These are phyloP conservation scores for Meandrina meandrites DNA, from an alignment of 92 coral and sea anemone species.

Conservation along the genomic window DNA sequence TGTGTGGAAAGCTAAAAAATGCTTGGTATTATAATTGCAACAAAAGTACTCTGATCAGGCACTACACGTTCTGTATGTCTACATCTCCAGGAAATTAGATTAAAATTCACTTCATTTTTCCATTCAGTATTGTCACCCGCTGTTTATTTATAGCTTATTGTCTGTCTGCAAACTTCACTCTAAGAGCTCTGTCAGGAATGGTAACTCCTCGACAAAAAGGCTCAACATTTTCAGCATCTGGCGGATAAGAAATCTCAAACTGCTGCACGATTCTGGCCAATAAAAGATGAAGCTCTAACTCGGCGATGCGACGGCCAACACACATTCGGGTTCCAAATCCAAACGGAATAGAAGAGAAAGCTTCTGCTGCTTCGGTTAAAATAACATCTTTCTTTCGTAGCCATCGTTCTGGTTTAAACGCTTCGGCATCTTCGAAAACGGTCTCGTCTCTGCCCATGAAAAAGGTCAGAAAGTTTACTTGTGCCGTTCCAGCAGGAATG, in stretches of 20 bases:
- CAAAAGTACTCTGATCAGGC: too few relatives aligned
- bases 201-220: slow-evolving; percentile 44
- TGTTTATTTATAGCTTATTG: too few relatives aligned
- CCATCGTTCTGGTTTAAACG: slow-evolving; percentile 81
- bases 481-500: slow-evolving; percentile 63
- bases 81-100: too few relatives aligned
- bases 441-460: slow-evolving; percentile 57
- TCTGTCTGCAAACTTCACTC: slow-evolving; percentile 63
- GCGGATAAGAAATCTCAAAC: slow-evolving; percentile 61
- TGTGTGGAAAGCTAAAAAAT: too few relatives aligned
- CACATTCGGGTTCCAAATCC: slow-evolving; percentile 88
- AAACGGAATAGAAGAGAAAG: slow-evolving; percentile 74
- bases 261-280: slow-evolving; percentile 58
- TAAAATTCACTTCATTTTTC: too few relatives aligned
- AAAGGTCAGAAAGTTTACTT: slow-evolving; percentile 16
- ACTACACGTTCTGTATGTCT: too few relatives aligned
- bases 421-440: slow-evolving; percentile 54
- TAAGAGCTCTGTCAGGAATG: slow-evolving; percentile 68
- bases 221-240: slow-evolving; percentile 42
- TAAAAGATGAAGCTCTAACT: slow-evolving; percentile 69
- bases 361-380: slow-evolving; percentile 34
- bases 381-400: slow-evolving; percentile 33
- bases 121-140: too few relatives aligned
- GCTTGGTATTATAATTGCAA: too few relatives aligned
- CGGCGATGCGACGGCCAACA: slow-evolving; percentile 75